These are phyloP conservation scores for Galaxea fascicularis DNA, from an alignment of 92 coral and sea anemone species.

Conservation along the genomic window DNA sequence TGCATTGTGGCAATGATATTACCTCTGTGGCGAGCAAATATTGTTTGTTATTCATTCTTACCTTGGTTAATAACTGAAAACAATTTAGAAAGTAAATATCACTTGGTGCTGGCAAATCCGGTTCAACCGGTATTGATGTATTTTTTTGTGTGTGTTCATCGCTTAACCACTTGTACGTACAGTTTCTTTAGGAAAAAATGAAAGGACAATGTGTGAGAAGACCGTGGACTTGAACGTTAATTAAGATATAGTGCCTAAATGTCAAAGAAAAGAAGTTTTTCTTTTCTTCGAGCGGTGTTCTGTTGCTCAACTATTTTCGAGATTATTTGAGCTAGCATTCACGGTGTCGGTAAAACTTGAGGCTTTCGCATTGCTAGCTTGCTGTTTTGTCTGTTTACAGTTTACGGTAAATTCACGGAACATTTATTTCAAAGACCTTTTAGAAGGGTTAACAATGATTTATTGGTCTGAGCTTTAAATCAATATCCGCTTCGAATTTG, in stretches of 20 bases:
- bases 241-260: too few relatives aligned
- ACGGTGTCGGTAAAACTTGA: not conserved
- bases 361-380: conserved; percentile 6
- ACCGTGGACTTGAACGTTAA: too few relatives aligned
- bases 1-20: not conserved
- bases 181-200: not conserved
- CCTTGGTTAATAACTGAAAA: conserved; percentile 1
- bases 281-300: too few relatives aligned
- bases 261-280: too few relatives aligned
- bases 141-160: not conserved
- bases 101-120: not conserved
- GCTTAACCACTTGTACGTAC: not conserved
- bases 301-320: not conserved
- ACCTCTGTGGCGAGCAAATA: not conserved
- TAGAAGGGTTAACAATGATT: not conserved
- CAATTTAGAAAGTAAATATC: not conserved
- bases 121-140: not conserved
- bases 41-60: not conserved
- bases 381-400: not conserved
- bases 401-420: conserved; percentile 16
- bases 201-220: not conserved
- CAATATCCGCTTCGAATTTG: conserved; percentile 8
- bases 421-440: not conserved
- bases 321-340: not conserved
- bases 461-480: not conserved